phyloP scores from a whole-genome alignment of 1,140 invertebrate species.

The Drosophila azteca region DNA sequence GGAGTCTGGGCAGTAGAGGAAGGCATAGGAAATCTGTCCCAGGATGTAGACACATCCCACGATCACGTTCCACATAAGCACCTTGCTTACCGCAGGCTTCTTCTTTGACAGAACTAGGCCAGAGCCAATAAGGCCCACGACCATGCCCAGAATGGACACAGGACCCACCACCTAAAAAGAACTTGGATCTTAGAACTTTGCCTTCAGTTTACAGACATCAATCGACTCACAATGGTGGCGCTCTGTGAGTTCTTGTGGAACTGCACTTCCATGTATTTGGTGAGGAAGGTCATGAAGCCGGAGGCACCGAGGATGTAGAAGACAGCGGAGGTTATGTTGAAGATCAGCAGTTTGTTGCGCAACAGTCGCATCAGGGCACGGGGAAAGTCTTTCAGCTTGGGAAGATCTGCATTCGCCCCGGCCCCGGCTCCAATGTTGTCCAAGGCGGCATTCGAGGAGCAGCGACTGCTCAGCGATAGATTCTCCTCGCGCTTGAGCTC shows the following conservation, averaged over 20 bases:
- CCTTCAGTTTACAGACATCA: constrained; percentile 61
- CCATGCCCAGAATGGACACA: constrained; percentile 85
- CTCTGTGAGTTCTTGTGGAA: constrained; percentile 87
- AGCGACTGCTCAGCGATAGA: constrained; percentile 65
- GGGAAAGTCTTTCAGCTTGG: constrained; percentile 85
- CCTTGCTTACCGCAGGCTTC: constrained; percentile 86
- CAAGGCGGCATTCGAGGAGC: constrained; percentile 67
- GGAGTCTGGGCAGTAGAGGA: constrained; percentile 85
- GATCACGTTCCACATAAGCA: constrained; percentile 88
- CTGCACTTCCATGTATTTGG: constrained; percentile 90
- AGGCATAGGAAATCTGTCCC: constrained; percentile 85
- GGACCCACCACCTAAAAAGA: constrained; percentile 85
- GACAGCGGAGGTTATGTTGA: constrained; percentile 86
- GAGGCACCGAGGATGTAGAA: constrained; percentile 88
- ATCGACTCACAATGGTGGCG: constrained; percentile 85
- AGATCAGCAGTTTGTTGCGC: constrained; percentile 86
- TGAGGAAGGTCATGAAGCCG: constrained; percentile 88
- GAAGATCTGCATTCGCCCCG: constrained; percentile 59
- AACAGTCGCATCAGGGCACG: constrained; percentile 86
- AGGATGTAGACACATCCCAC: constrained; percentile 85
- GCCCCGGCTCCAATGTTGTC: constrained; percentile 65
- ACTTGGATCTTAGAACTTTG: constrained; percentile 59
- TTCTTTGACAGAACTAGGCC: constrained; percentile 87
- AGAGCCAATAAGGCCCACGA: constrained; percentile 87
- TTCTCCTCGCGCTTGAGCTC: constrained; percentile 71